Percentiles rank a stretch among this genome's conserved stretches.
Conservation (phyloP, 2,888 invertebrate species). For the Alloplasta piceator region DNA sequence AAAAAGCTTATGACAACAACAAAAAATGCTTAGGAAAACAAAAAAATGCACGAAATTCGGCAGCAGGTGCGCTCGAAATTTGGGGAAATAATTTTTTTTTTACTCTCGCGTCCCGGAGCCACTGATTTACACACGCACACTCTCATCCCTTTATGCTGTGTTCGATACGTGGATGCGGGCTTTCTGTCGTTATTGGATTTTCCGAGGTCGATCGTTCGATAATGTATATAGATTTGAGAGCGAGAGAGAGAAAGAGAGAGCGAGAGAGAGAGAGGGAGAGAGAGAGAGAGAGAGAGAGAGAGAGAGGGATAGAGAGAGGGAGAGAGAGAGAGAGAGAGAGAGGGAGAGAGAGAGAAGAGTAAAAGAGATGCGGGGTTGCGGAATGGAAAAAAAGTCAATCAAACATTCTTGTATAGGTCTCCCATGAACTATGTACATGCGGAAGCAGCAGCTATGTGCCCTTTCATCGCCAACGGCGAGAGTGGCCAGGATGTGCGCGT, state of each 20-base stretch:
- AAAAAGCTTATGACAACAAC: too few relatives aligned
- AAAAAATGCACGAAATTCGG: neutral
- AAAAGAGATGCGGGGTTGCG: conserved; percentile 4
- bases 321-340: conserved; percentile 16
- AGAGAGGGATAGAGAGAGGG: conserved; percentile 11
- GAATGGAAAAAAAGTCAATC: conserved; percentile 60
- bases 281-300: conserved; percentile 12
- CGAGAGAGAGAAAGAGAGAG: conserved; percentile 3
- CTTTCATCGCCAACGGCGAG: conserved; percentile 45
- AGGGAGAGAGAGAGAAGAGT: neutral
- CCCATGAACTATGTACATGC: conserved; percentile 33
- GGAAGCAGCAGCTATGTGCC: conserved; percentile 38
- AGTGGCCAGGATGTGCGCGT: conserved; percentile 29
- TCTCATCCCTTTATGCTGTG: neutral
- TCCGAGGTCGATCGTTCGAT: conserved; percentile 46
- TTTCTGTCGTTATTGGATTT: conserved; percentile 64
- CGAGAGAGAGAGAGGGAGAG: conserved; percentile 6
- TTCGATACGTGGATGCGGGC: conserved; percentile 40
- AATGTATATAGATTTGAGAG: conserved; percentile 23
- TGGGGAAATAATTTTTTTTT: conserved; percentile 41
- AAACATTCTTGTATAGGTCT: conserved; percentile 59
- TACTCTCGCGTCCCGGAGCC: neutral
- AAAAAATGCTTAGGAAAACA: neutral
- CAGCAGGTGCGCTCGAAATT: conserved; percentile 26
- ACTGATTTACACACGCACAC: neutral